Evolutionary conservation across 1,140 invertebrate genomes (phyloP).

Genomic region (Drosophila nigrodunni): DNA sequence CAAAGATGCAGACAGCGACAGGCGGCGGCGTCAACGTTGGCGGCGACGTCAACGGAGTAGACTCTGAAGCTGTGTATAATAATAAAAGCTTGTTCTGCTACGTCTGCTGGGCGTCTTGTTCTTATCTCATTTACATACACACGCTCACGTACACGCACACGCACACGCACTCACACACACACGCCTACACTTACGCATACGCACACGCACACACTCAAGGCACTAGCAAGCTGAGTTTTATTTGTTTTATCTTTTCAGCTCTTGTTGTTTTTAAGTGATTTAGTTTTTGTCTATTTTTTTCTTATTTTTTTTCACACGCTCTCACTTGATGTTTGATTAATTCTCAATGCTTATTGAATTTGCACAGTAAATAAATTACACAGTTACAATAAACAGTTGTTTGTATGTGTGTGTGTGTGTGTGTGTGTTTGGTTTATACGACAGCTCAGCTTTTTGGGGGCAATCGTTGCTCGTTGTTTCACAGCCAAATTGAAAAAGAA

Average conservation of each 20-base stretch:
- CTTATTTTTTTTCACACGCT: background rate
- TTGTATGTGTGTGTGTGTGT: background rate
- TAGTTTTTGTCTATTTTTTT: constrained; percentile 7
- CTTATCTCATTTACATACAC: constrained; percentile 47
- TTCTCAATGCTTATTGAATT: background rate
- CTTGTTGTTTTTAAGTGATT: constrained; percentile 4
- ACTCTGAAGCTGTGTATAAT: constrained; percentile 14
- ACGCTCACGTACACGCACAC: background rate
- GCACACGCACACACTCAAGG: constrained; percentile 22
- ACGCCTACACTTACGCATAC: too few relatives aligned
- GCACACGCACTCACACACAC: background rate
- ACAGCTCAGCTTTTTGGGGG: constrained; percentile 1
- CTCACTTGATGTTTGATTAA: background rate
- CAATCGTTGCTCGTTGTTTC: constrained; percentile 73
- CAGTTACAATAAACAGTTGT: background rate
- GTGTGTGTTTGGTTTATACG: background rate
- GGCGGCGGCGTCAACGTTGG: background rate
- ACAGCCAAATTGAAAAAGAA: constrained; percentile 81
- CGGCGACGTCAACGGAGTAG: background rate
- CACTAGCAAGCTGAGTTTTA: constrained; percentile 44
- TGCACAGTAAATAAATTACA: background rate
- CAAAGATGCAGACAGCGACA: constrained; percentile 1
- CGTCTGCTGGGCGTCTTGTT: constrained; percentile 39
- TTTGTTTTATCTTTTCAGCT: constrained; percentile 24
- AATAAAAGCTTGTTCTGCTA: constrained; percentile 5